Conservation (phyloP, 2,113 vertebrate species). For the Lamprologus speciosus region DNA sequence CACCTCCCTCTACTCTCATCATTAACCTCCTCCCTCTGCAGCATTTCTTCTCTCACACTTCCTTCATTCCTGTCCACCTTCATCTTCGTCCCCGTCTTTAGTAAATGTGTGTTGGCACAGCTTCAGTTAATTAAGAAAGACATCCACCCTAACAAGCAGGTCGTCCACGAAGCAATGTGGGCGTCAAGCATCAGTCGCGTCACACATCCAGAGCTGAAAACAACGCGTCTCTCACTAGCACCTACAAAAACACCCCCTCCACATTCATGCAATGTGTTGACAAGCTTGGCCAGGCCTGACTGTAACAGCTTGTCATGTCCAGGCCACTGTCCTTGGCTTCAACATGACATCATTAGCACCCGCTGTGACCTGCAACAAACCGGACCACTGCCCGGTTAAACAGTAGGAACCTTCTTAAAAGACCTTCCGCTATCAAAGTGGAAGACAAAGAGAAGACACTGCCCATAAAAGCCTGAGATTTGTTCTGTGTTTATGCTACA, state of each 20-base stretch:
- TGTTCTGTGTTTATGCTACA: background rate
- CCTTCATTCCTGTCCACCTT: background rate
- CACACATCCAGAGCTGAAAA: background rate
- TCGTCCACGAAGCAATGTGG: background rate
- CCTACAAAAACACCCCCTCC: background rate
- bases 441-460: background rate
- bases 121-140: constrained; percentile 42
- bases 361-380: constrained; percentile 3
- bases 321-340: background rate
- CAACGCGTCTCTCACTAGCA: background rate
- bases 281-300: background rate
- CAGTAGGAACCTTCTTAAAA: background rate
- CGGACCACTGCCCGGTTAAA: background rate
- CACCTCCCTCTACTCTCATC: background rate
- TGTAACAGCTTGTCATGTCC: constrained; percentile 38
- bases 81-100: background rate
- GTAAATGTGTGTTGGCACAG: background rate
- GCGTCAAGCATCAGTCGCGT: background rate
- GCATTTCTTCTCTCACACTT: background rate
- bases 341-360: constrained; percentile 33
- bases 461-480: background rate
- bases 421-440: background rate
- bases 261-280: background rate
- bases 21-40: background rate
- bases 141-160: background rate